Conservation (phyloP, 1,140 invertebrate genomes). For the Manduca sexta region DNA sequence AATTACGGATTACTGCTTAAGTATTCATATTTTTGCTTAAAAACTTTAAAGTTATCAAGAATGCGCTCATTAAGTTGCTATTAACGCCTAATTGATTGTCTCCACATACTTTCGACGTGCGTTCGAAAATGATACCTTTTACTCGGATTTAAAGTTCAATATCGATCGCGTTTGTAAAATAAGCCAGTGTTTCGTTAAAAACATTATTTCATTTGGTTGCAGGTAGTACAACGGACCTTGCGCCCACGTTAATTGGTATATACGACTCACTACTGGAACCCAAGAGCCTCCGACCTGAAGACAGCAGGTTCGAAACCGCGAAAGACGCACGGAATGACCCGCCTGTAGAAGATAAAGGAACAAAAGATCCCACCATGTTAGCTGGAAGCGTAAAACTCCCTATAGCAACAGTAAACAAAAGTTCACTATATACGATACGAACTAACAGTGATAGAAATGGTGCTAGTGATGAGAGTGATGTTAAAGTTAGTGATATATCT, state of each 20-base stretch:
- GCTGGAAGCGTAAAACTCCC: conserved; percentile 64
- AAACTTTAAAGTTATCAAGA: conserved; percentile 8
- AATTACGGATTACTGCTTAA: conserved; percentile 1
- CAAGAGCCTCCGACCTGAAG: conserved; percentile 51
- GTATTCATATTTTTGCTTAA: conserved; percentile 2
- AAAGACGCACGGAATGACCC: conserved; percentile 67
- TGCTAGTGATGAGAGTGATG: conserved; percentile 49
- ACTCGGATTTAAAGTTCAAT: neutral
- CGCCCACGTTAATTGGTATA: conserved; percentile 74
- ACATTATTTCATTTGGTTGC: conserved; percentile 38
- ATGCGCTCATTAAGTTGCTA: conserved; percentile 19
- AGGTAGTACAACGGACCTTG: conserved; percentile 76
- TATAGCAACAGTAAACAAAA: conserved; percentile 55
- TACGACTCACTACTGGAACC: conserved; percentile 70
- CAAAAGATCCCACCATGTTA: conserved; percentile 43
- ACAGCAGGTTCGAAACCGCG: conserved; percentile 44
- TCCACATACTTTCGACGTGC: neutral
- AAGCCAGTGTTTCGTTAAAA: conserved; percentile 5
- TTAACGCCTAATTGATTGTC: conserved; percentile 6
- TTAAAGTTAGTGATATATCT: conserved; percentile 38
- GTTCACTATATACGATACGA: conserved; percentile 53
- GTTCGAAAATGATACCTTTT: neutral
- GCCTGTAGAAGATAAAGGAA: conserved; percentile 27
- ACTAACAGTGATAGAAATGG: conserved; percentile 64
- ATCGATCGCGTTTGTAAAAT: neutral